Evolutionary conservation across 2,888 invertebrate species (phyloP).

Genomic region (Patella depressa): DNA sequence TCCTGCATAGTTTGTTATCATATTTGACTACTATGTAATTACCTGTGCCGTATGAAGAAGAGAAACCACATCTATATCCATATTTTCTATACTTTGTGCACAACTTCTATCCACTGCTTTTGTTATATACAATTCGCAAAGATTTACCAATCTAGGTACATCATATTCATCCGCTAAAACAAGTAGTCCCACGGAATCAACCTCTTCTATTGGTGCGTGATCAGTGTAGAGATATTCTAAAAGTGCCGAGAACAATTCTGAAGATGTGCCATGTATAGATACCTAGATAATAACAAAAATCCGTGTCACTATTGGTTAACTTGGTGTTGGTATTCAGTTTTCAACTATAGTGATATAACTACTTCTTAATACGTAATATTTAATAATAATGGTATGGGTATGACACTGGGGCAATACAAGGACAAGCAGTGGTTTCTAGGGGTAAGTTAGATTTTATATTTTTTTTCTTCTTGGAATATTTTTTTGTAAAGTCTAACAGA

Average conservation of each 20-base stretch:
- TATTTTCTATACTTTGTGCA: constrained; percentile 56
- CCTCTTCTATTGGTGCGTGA: constrained; percentile 63
- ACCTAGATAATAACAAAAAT: constrained; percentile 39
- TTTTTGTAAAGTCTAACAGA: too few relatives aligned
- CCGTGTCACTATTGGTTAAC: too few relatives aligned
- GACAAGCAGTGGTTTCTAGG: too few relatives aligned
- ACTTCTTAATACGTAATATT: constrained; percentile 8
- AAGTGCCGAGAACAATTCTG: constrained; percentile 57
- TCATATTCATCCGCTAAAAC: constrained; percentile 62
- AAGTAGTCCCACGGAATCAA: constrained; percentile 60
- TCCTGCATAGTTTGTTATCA: too few relatives aligned
- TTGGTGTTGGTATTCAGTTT: background rate
- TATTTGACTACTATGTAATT: constrained; percentile 6
- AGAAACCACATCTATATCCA: constrained; percentile 64
- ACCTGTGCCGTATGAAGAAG: constrained; percentile 62
- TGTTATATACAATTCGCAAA: constrained; percentile 66
- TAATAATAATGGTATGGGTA: too few relatives aligned
- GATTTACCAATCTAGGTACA: constrained; percentile 56
- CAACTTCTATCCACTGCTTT: constrained; percentile 62
- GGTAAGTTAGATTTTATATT: too few relatives aligned
- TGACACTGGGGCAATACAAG: too few relatives aligned
- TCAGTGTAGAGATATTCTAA: constrained; percentile 67
- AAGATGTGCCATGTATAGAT: constrained; percentile 44
- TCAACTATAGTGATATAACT: background rate
- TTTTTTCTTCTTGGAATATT: too few relatives aligned